phyloP scores from a whole-genome alignment of 53 echinoderm and acorn worm genomes.

The Luidia sarsii region DNA sequence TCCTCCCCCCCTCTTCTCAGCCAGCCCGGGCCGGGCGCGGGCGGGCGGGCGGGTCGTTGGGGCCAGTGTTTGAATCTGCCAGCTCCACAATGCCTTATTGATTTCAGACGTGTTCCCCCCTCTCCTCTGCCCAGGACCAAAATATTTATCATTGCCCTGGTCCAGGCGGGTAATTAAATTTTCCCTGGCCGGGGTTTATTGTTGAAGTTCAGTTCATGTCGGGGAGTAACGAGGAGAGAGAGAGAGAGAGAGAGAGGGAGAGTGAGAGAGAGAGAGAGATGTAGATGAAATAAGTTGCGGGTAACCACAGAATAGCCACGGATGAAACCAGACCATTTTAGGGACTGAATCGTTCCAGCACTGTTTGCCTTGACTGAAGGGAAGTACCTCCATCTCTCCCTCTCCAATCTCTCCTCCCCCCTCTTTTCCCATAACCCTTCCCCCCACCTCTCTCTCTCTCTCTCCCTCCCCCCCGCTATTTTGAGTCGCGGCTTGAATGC shows the following conservation, averaged over 20 bases:
- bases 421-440: no score
- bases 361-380: constrained; percentile 17
- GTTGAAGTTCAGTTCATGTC: constrained; percentile 18
- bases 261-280: no score
- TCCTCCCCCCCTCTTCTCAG: neutral
- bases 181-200: constrained; percentile 43
- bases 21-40: no score
- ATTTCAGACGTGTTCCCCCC: constrained; percentile 48
- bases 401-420: no score
- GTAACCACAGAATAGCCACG: constrained; percentile 46
- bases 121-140: constrained; percentile 33
- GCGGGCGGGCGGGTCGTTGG: no score
- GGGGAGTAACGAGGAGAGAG: no score
- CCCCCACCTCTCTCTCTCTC: no score
- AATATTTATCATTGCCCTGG: constrained; percentile 55
- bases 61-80: constrained; percentile 31
- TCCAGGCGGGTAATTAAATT: constrained; percentile 50
- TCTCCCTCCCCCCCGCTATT: no score
- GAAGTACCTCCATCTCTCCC: neutral
- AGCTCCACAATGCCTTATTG: constrained; percentile 47
- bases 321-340: no score
- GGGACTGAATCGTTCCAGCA: no score
- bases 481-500: constrained; percentile 24
- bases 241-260: no score
- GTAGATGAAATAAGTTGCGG: no score